These are phyloP conservation scores for Protaetia brevitarsis DNA, from an alignment of 1,140 invertebrate species.

Conservation along the genomic window DNA sequence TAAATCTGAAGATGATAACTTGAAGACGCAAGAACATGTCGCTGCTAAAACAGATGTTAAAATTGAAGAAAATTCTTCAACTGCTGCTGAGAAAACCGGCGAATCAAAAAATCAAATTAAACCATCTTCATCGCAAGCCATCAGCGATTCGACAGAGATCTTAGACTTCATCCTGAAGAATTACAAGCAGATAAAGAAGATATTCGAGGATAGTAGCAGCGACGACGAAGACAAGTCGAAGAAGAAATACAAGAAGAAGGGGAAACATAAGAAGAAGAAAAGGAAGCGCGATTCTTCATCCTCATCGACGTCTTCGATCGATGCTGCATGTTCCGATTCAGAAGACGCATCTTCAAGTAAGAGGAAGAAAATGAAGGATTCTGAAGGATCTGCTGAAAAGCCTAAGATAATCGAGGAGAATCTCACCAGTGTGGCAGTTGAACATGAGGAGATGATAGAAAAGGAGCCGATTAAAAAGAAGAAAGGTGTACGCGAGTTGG, in stretches of 20 bases:
- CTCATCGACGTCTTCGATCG: background rate
- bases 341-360: background rate
- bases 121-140: background rate
- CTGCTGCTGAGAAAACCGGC: too few relatives aligned
- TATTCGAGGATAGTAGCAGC: background rate
- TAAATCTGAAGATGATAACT: too few relatives aligned
- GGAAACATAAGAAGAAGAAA: background rate
- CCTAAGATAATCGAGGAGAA: background rate
- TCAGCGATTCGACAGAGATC: background rate
- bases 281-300: background rate
- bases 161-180: background rate
- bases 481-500: constrained; percentile 56
- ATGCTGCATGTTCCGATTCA: background rate
- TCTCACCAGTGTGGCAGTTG: too few relatives aligned
- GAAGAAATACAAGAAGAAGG: too few relatives aligned
- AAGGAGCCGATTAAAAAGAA: background rate
- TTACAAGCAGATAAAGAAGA: background rate
- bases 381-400: background rate
- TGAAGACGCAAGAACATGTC: too few relatives aligned
- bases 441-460: background rate
- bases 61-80: too few relatives aligned
- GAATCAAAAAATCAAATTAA: too few relatives aligned
- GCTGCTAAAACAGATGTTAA: too few relatives aligned
- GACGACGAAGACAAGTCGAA: background rate
- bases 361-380: background rate